Percentiles rank a stretch among this genome's conserved stretches.
These are phyloP conservation scores for Orius laevigatus DNA, from an alignment of 1,140 invertebrate species.

Conservation along the genomic window DNA sequence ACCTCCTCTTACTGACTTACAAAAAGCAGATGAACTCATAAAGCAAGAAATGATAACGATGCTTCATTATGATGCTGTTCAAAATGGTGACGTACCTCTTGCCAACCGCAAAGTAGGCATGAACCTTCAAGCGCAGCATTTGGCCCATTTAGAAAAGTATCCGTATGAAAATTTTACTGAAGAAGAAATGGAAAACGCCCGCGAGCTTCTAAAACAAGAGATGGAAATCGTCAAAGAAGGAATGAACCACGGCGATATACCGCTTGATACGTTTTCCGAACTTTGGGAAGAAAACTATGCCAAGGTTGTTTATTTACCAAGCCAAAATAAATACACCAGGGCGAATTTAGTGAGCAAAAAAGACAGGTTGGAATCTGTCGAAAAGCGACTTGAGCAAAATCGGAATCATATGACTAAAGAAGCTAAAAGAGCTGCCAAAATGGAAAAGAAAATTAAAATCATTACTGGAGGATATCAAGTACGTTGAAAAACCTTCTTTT, in stretches of 20 bases:
- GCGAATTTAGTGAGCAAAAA: conserved; percentile 91
- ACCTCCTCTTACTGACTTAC: conserved; percentile 65
- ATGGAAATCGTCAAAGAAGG: conserved; percentile 80
- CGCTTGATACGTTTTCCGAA: conserved; percentile 77
- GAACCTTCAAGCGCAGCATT: conserved; percentile 41
- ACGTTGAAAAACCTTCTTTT: conserved; percentile 14
- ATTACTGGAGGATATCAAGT: conserved; percentile 82
- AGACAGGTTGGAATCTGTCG: conserved; percentile 81
- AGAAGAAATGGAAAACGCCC: conserved; percentile 53
- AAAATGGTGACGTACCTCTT: conserved; percentile 36
- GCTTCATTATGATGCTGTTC: conserved; percentile 74
- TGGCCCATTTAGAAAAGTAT: conserved; percentile 68
- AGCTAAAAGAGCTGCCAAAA: conserved; percentile 89
- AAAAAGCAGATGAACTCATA: conserved; percentile 87
- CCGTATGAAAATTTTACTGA: conserved; percentile 58
- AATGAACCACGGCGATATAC: conserved; percentile 88
- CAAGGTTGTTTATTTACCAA: conserved; percentile 71
- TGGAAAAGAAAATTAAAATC: conserved; percentile 95
- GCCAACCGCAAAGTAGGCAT: conserved; percentile 21
- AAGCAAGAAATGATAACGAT: conserved; percentile 95
- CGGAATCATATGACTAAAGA: conserved; percentile 85
- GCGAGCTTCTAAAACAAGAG: conserved; percentile 54
- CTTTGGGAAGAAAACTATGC: conserved; percentile 74
- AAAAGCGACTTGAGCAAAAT: conserved; percentile 86
- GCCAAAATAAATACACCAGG: conserved; percentile 79